These are phyloP conservation scores for Nannoperca obscura DNA, from an alignment of 2,797 vertebrate genomes.

Conservation along the genomic window DNA sequence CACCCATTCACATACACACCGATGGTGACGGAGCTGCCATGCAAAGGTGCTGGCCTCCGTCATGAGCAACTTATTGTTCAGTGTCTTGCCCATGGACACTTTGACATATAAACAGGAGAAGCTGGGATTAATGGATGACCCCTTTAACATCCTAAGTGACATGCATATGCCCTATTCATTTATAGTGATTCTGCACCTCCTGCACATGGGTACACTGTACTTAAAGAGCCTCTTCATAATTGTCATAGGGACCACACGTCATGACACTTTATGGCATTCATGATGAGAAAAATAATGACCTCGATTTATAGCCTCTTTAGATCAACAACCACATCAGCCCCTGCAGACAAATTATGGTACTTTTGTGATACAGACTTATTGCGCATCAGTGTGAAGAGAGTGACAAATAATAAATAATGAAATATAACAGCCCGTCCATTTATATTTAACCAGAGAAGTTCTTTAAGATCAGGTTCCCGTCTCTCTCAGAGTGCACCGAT, in stretches of 20 bases:
- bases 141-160: too few species aligned
- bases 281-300: conserved; percentile 7
- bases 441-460: not conserved
- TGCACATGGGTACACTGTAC: not conserved
- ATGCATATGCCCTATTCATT: not conserved
- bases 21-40: too few species aligned
- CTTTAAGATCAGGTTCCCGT: not conserved
- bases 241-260: not conserved
- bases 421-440: not conserved
- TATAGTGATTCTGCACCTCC: not conserved
- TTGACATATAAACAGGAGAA: too few species aligned
- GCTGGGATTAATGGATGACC: too few species aligned
- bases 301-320: not conserved
- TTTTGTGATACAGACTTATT: not conserved
- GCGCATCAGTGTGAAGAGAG: not conserved
- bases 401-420: not conserved
- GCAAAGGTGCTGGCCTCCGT: too few species aligned
- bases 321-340: not conserved
- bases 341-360: not conserved
- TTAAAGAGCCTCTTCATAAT: too few species aligned
- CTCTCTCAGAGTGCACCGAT: conserved; percentile 6
- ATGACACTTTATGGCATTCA: not conserved
- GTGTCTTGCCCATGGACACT: too few species aligned
- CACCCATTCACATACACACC: too few species aligned
- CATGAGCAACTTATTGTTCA: too few species aligned